Evolutionary conservation across 2,113 vertebrate genomes (phyloP).

Genomic region (Gavialis gangeticus): DNA sequence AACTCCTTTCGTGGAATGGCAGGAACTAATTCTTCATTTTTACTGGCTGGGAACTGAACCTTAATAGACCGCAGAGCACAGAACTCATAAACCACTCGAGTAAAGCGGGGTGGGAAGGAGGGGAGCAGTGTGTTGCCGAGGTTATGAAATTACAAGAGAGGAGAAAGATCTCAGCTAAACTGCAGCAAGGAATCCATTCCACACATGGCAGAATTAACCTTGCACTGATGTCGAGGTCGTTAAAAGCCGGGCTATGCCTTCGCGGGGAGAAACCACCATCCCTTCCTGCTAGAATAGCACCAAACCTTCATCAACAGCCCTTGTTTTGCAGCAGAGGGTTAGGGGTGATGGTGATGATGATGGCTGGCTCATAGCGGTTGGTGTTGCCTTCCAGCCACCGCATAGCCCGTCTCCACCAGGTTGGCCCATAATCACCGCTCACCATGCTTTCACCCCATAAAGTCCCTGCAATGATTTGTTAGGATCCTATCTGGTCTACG

Average conservation of each 20-base stretch:
- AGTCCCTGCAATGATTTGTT: background rate
- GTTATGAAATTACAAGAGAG: slow-evolving; percentile 49
- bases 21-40: slow-evolving; percentile 78
- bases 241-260: background rate
- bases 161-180: background rate
- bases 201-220: background rate
- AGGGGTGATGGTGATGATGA: background rate
- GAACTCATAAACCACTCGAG: slow-evolving; percentile 72
- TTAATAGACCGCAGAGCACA: slow-evolving; percentile 75
- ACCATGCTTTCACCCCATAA: background rate
- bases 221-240: background rate
- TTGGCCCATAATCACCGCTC: background rate
- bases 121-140: slow-evolving; percentile 44
- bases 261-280: background rate
- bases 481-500: background rate
- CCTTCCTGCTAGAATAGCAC: slow-evolving; percentile 3
- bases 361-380: slow-evolving; percentile 26
- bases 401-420: slow-evolving; percentile 18
- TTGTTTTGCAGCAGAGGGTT: background rate
- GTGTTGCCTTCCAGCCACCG: slow-evolving; percentile 42
- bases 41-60: slow-evolving; percentile 73
- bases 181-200: fast-evolving
- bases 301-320: slow-evolving; percentile 7
- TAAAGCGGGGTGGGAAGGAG: slow-evolving; percentile 43
- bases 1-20: slow-evolving; percentile 73